These are phyloP conservation scores for Maniola hyperantus DNA, from an alignment of 2,888 invertebrate species.

Conservation along the genomic window DNA sequence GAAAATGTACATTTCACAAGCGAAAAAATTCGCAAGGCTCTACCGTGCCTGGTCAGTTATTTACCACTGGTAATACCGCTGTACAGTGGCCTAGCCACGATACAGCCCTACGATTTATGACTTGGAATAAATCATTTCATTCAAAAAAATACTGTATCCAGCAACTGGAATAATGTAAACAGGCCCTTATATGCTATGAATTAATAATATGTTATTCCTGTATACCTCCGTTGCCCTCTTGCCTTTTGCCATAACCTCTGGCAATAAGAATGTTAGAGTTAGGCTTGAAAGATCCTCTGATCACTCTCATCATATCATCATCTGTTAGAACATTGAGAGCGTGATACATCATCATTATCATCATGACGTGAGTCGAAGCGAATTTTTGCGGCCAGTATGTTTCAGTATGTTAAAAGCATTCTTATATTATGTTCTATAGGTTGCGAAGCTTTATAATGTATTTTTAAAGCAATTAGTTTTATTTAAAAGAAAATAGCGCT, in stretches of 20 bases:
- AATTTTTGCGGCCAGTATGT: neutral
- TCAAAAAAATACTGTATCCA: too few species aligned
- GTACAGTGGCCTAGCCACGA: too few species aligned
- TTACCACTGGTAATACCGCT: too few species aligned
- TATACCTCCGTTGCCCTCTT: constrained; percentile 37
- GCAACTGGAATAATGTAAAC: neutral
- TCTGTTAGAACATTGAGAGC: constrained; percentile 16
- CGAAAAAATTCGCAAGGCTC: too few species aligned
- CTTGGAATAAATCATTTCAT: too few species aligned
- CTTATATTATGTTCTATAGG: neutral
- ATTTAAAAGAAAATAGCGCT: too few species aligned
- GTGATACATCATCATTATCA: neutral
- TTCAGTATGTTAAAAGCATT: too few species aligned
- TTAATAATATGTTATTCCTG: constrained; percentile 1
- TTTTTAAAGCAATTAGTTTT: too few species aligned
- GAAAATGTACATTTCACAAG: too few species aligned
- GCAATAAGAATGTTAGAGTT: constrained; percentile 65
- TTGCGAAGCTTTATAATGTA: neutral
- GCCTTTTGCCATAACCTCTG: constrained; percentile 60
- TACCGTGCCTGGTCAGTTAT: too few species aligned
- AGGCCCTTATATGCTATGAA: neutral
- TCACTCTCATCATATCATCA: constrained; percentile 57
- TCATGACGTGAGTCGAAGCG: neutral
- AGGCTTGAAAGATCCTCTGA: constrained; percentile 62
- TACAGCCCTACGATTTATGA: too few species aligned